A percentile compares a stretch with the other conserved stretches of the same genome.
Evolutionary conservation across 2,888 invertebrate species (phyloP).

Genomic region (Dichetophora obliterata): DNA sequence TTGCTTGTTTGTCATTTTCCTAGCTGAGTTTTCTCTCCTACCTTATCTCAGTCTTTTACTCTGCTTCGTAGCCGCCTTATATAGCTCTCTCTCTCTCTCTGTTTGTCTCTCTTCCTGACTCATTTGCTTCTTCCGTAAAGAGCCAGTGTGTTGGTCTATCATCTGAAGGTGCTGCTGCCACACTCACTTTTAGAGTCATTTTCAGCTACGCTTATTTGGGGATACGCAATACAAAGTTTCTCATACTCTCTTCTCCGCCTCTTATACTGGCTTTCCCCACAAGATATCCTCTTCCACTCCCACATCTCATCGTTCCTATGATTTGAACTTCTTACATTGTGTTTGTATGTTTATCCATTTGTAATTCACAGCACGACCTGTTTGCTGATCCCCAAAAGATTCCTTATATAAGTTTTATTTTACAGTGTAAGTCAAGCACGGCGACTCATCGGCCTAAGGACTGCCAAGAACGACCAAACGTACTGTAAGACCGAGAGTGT

Average conservation of each 20-base stretch:
- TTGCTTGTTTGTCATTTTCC: background rate
- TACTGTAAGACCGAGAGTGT: background rate
- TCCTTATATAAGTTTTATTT: background rate
- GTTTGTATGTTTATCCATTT: background rate
- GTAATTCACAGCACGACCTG: slow-evolving; percentile 25
- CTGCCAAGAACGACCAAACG: background rate
- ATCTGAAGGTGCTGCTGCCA: background rate
- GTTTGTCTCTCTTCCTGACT: background rate
- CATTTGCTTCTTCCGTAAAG: background rate
- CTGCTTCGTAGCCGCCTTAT: background rate
- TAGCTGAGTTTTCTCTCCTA: background rate
- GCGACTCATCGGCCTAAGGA: background rate
- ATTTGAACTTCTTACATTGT: too few species aligned
- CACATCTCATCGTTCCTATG: too few species aligned
- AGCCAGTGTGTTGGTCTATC: background rate
- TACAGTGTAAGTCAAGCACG: background rate
- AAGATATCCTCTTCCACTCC: too few species aligned
- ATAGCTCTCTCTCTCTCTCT: background rate
- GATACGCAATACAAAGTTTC: too few species aligned
- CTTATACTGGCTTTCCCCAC: too few species aligned
- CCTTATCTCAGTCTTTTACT: background rate
- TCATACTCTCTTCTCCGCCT: too few species aligned
- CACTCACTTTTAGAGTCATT: slow-evolving; percentile 22
- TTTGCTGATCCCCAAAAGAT: slow-evolving; percentile 26
- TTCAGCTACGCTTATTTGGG: background rate